A percentile compares a stretch with the other conserved stretches of the same genome.
These are phyloP conservation scores for Drosophila birchii DNA, from an alignment of 2,888 invertebrate genomes.

Conservation along the genomic window DNA sequence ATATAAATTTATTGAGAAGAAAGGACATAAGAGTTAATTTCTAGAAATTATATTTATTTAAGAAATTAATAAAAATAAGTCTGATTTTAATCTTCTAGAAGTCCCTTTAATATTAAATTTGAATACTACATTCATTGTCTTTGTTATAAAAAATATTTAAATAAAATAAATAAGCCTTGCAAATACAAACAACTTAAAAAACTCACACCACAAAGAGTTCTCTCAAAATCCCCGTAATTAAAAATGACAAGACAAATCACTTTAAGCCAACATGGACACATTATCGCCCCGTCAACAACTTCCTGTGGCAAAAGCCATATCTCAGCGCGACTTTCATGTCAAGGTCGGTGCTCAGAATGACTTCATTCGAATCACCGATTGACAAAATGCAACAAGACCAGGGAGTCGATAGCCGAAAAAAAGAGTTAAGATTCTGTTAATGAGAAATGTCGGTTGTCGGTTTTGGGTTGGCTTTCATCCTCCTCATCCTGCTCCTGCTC, in stretches of 20 bases:
- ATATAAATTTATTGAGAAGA: not conserved
- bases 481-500: not conserved
- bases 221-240: not conserved
- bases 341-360: constrained; percentile 58
- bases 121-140: not conserved
- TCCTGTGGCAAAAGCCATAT: constrained; percentile 29
- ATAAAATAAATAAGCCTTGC: not conserved
- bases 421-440: constrained; percentile 59
- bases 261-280: constrained; percentile 11
- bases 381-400: constrained; percentile 67
- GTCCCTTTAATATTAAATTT: no score
- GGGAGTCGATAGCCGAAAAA: constrained; percentile 45
- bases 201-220: not conserved
- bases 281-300: constrained; percentile 18
- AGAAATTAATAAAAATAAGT: no score
- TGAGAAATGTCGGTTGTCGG: constrained; percentile 80
- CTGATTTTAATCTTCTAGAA: no score
- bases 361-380: constrained; percentile 57
- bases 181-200: not conserved
- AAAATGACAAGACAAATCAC: constrained; percentile 23
- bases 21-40: not conserved
- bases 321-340: constrained; percentile 45
- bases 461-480: constrained; percentile 52
- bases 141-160: not conserved
- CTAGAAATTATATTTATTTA: no score